Percentiles rank a stretch among this genome's conserved stretches.
Conservation (phyloP, 2,797 vertebrate species). For the Kryptopterus vitreolus region DNA sequence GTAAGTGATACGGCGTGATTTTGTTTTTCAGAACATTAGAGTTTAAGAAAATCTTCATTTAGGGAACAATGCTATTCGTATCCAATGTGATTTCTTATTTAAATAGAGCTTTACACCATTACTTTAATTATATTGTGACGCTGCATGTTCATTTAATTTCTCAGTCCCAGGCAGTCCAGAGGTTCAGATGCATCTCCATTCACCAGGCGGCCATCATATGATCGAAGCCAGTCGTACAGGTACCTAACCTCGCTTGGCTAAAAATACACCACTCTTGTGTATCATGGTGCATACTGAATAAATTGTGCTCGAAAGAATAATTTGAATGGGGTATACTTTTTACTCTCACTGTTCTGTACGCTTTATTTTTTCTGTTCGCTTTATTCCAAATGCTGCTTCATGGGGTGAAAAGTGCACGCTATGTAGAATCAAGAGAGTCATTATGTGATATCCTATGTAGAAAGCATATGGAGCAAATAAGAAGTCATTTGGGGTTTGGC, state of each 20-base stretch:
- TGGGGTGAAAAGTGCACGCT: neutral
- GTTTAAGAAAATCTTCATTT: neutral
- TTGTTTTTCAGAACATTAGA: neutral
- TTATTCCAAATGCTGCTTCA: neutral
- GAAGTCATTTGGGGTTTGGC: neutral
- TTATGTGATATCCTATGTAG: neutral
- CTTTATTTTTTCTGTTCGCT: neutral
- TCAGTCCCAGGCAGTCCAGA: slow-evolving; percentile 92
- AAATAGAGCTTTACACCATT: neutral
- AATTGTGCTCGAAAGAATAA: neutral
- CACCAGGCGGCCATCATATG: slow-evolving; percentile 91
- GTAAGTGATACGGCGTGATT: slow-evolving; percentile 72
- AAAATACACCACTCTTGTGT: neutral
- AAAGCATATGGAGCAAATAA: neutral
- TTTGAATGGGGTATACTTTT: neutral
- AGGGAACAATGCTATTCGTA: too few species aligned
- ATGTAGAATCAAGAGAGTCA: neutral
- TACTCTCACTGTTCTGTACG: neutral
- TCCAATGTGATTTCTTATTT: neutral
- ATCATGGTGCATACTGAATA: neutral
- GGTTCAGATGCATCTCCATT: slow-evolving; percentile 87
- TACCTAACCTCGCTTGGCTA: slow-evolving; percentile 55
- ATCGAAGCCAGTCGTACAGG: slow-evolving; percentile 87
- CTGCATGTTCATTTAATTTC: neutral
- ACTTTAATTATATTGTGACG: slow-evolving; percentile 27